Percentiles rank a stretch among this genome's conserved stretches.
Conservation (phyloP, 2,113 vertebrate species). For the Plotosus lineatus region DNA sequence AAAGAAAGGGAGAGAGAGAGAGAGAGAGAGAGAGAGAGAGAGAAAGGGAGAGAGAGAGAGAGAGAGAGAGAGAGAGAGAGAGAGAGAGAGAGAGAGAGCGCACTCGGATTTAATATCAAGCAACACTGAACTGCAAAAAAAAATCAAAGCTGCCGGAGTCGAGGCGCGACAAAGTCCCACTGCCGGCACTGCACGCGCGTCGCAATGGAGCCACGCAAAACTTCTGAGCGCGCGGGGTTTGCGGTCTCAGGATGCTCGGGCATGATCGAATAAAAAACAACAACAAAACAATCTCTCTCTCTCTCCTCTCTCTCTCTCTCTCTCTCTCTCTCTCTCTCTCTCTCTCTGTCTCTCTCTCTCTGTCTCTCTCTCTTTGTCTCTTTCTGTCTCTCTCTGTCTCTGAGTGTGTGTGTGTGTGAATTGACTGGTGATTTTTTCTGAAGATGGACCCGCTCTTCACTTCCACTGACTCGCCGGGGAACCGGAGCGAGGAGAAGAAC, state of each 20-base stretch:
- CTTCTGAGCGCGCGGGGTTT: not conserved
- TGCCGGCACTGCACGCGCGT: not conserved
- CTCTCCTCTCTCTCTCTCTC: too few species aligned
- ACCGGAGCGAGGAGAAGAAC: constrained; percentile 55
- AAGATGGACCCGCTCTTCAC: constrained; percentile 67
- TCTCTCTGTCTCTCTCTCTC: too few species aligned
- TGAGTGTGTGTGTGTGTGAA: too few species aligned
- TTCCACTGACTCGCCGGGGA: constrained; percentile 60
- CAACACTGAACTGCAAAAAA: not conserved
- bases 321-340: too few species aligned
- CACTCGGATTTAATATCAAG: constrained; percentile 5
- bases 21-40: not conserved
- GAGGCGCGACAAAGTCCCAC: not conserved
- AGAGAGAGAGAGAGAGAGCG: not conserved
- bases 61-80: not conserved
- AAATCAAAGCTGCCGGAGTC: not conserved
- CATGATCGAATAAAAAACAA: constrained; percentile 32
- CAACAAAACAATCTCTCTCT: not conserved
- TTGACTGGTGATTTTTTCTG: not conserved
- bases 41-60: not conserved
- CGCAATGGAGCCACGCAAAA: not conserved
- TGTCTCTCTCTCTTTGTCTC: too few species aligned
- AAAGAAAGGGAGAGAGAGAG: not conserved
- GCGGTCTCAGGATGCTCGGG: not conserved
- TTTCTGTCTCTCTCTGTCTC: too few species aligned